phyloP scores from a whole-genome alignment of 2,797 vertebrate genomes.

The Astyanax mexicanus region DNA sequence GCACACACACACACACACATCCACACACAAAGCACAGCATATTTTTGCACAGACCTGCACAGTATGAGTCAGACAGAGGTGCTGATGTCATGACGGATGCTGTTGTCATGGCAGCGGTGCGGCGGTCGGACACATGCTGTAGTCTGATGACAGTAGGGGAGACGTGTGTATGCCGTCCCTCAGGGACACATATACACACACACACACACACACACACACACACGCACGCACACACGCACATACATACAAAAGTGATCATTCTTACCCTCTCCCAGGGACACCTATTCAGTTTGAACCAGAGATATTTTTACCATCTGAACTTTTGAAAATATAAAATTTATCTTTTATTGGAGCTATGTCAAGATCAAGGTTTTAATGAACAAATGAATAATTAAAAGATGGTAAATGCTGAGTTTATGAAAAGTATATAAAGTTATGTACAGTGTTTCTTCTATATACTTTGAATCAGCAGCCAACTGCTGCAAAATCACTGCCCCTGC shows the following conservation, averaged over 20 bases:
- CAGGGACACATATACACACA: background rate
- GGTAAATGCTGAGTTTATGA: no score
- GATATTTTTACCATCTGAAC: background rate
- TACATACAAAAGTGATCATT: background rate
- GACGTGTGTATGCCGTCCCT: slow-evolving; percentile 20
- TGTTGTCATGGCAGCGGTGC: slow-evolving; percentile 76
- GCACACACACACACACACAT: slow-evolving; percentile 25
- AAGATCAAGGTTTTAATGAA: no score
- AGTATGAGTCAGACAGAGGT: slow-evolving; percentile 76
- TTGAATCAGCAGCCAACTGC: no score
- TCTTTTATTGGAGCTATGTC: no score
- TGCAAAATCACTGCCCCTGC: no score
- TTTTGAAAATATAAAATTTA: background rate
- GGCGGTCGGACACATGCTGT: slow-evolving; percentile 50
- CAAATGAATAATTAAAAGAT: no score
- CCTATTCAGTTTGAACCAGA: no score
- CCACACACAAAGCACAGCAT: slow-evolving; percentile 15
- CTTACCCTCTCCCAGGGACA: background rate
- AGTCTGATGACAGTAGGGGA: slow-evolving; percentile 27
- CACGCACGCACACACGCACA: background rate
- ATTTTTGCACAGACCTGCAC: slow-evolving; percentile 49
- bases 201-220: background rate
- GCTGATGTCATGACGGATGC: slow-evolving; percentile 72
- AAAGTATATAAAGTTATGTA: no score
- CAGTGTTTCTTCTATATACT: no score